A percentile compares a stretch with the other conserved stretches of the same genome.
These are phyloP conservation scores for Lacerta agilis DNA, from an alignment of 2,797 vertebrate species.

Conservation along the genomic window DNA sequence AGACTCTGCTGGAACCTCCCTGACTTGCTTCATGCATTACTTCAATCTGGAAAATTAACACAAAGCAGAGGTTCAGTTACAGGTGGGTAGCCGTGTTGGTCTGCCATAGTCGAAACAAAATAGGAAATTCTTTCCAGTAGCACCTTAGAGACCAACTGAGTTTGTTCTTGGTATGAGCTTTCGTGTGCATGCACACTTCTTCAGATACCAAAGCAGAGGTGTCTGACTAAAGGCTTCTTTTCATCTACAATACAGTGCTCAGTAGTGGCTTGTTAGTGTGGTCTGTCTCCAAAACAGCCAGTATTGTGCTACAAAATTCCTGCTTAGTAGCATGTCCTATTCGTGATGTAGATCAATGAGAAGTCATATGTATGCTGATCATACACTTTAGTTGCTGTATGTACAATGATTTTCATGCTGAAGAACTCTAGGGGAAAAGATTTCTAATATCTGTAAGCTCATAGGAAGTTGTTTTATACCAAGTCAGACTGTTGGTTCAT, in stretches of 20 bases:
- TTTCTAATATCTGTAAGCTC: neutral
- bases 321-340: neutral
- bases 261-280: neutral
- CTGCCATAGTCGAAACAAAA: too few relatives aligned
- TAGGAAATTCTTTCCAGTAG: too few relatives aligned
- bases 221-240: slow-evolving; percentile 1
- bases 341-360: neutral
- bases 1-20: slow-evolving; percentile 84
- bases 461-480: neutral
- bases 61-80: slow-evolving; percentile 8
- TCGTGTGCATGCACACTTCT: too few relatives aligned
- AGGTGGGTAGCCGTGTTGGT: too few relatives aligned
- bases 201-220: slow-evolving; percentile 8
- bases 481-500: neutral
- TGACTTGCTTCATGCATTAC: slow-evolving; percentile 91
- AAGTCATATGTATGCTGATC: neutral
- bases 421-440: neutral
- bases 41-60: slow-evolving; percentile 83
- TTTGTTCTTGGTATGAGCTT: too few relatives aligned
- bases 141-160: too few relatives aligned
- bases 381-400: neutral
- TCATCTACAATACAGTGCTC: neutral
- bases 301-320: neutral
- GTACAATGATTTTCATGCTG: neutral
- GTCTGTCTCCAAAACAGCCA: neutral